Conservation (phyloP, 2,113 vertebrate species). For the Anseranas semipalmata region DNA sequence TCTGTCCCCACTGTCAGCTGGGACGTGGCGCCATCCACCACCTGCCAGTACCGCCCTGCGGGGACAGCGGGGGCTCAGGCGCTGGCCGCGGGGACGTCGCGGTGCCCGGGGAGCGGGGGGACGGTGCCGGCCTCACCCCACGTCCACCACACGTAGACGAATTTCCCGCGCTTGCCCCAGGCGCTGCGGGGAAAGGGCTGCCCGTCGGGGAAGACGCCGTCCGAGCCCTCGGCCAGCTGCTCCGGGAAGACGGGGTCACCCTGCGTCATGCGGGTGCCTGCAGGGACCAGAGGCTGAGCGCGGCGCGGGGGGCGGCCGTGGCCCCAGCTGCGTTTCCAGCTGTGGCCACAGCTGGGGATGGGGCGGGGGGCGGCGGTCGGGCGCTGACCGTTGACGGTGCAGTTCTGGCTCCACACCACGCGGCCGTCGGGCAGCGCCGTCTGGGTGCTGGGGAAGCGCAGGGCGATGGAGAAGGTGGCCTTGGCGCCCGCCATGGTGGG, state of each 20-base stretch:
- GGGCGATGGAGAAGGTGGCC: conserved; percentile 84
- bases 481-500: conserved; percentile 88
- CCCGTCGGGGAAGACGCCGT: conserved; percentile 86
- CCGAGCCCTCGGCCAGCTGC: conserved; percentile 11
- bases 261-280: conserved; percentile 80
- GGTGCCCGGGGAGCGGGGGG: rapidly evolving
- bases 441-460: conserved; percentile 85
- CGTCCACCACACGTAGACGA: conserved; percentile 93
- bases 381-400: conserved; percentile 82
- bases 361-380: neutral
- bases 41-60: conserved; percentile 91
- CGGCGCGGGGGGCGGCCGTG: too few species aligned
- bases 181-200: conserved; percentile 71
- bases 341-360: neutral
- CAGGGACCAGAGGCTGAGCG: neutral
- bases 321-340: neutral
- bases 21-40: conserved; percentile 87
- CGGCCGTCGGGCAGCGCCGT: conserved; percentile 81
- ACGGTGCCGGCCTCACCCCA: conserved; percentile 79
- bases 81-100: rapidly evolving
- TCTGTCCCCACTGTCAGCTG: conserved; percentile 83
- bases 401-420: conserved; percentile 86
- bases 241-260: conserved; percentile 87
- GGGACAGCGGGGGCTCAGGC: neutral
- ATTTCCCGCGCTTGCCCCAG: conserved; percentile 74